phyloP scores from a whole-genome alignment of 2,888 invertebrate genomes.

The Argynnis bischoffii region DNA sequence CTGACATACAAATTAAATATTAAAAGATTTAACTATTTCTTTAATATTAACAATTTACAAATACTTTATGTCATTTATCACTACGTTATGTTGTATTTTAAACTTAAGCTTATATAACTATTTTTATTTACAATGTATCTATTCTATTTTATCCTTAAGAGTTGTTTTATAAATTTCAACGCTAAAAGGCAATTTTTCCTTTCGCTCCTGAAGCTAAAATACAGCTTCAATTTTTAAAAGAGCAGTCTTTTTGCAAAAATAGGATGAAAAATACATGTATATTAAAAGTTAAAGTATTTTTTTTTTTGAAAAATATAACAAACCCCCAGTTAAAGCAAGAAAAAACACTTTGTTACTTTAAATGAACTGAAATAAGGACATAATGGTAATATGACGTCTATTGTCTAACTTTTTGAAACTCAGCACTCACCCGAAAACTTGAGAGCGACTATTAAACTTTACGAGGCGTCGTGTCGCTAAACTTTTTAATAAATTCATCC shows the following conservation, averaged over 20 bases:
- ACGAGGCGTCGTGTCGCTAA: conserved; percentile 54
- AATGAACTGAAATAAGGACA: conserved; percentile 46
- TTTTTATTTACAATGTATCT: conserved; percentile 5
- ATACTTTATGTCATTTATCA: neutral
- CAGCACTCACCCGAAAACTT: conserved; percentile 53
- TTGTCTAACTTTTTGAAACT: conserved; percentile 59
- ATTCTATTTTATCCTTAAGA: conserved; percentile 13
- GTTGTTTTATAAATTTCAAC: conserved; percentile 44
- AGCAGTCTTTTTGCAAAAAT: conserved; percentile 18
- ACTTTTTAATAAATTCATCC: conserved; percentile 78
- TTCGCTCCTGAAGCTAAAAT: conserved; percentile 26
- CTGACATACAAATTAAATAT: neutral
- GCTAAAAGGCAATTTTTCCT: conserved; percentile 41
- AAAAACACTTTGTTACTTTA: conserved; percentile 31
- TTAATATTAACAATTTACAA: no score
- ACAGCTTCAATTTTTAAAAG: conserved; percentile 34
- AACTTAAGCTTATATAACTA: conserved; percentile 1
- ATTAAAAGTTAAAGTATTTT: neutral
- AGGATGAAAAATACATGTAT: conserved; percentile 16
- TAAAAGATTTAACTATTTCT: neutral
- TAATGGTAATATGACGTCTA: conserved; percentile 49
- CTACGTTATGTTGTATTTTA: neutral
- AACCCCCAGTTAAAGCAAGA: neutral
- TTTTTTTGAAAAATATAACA: conserved; percentile 4
- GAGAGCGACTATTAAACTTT: conserved; percentile 68